Conservation (phyloP, 2,113 vertebrate genomes). For the Serranochromis macrocephalus region DNA sequence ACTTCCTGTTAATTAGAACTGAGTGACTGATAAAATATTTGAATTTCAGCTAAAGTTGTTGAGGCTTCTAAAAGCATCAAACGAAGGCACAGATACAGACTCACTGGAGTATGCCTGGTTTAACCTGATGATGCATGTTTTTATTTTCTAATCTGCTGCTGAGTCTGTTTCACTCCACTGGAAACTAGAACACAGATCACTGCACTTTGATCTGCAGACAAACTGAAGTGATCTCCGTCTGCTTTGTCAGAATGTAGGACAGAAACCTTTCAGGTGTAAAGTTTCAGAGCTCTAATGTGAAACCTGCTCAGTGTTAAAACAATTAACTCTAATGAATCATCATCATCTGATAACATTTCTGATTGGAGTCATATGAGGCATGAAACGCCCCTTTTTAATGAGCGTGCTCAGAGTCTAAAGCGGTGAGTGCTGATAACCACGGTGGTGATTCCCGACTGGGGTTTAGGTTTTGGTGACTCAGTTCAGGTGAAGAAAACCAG, state of each 20-base stretch:
- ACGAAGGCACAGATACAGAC: neutral
- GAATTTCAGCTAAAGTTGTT: neutral
- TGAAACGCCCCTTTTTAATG: neutral
- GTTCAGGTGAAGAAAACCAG: neutral
- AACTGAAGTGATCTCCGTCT: neutral
- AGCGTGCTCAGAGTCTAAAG: neutral
- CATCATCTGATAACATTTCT: neutral
- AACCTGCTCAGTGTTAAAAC: neutral
- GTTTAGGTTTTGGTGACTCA: neutral
- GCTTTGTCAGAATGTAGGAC: neutral
- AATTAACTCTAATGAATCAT: neutral
- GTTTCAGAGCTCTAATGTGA: neutral
- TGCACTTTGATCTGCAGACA: neutral
- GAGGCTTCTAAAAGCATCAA: accelerated
- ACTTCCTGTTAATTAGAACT: neutral
- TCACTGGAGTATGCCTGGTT: neutral
- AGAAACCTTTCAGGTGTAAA: accelerated
- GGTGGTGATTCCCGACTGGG: neutral
- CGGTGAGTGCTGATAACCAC: neutral
- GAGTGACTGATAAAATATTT: neutral
- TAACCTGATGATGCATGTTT: neutral
- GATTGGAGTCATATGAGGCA: neutral
- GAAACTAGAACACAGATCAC: neutral
- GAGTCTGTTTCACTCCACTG: neutral
- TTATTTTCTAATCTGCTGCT: neutral